Percentiles rank a stretch among this genome's conserved stretches.
Conservation (phyloP, 2,113 vertebrate species). For the Thermophis baileyi region DNA sequence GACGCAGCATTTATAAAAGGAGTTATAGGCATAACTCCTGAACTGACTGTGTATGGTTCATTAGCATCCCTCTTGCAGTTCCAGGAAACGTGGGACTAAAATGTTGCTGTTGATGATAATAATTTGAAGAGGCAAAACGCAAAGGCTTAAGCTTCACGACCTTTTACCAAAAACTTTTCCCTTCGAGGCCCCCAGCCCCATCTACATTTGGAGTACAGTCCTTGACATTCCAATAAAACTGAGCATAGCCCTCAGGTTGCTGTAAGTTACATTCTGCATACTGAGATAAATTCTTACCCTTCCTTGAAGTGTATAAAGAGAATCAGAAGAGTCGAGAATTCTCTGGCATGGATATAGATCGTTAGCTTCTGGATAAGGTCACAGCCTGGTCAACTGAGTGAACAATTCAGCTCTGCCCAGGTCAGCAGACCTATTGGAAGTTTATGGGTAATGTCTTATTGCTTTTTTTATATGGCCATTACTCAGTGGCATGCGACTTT, state of each 20-base stretch:
- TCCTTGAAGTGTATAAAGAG: neutral
- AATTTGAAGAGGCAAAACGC: neutral
- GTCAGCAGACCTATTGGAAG: neutral
- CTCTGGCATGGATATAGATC: fast-evolving
- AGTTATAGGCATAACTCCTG: neutral
- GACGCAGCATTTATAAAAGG: neutral
- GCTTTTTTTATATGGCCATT: neutral
- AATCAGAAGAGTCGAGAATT: fast-evolving
- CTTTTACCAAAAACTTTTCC: neutral
- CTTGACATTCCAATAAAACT: neutral
- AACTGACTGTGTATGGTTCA: neutral
- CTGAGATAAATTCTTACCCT: neutral
- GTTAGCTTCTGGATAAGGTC: neutral
- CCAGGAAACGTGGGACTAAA: neutral
- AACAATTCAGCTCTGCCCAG: neutral
- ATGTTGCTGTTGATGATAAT: neutral
- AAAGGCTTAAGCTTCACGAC: neutral
- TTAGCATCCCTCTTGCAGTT: neutral
- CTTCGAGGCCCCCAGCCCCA: neutral
- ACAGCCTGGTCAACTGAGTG: neutral
- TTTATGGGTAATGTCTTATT: neutral
- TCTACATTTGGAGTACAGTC: neutral
- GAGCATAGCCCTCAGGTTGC: neutral
- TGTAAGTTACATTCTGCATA: neutral
- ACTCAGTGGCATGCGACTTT: neutral